Base-by-base conservation (phyloP, 2,888 invertebrate genomes). In the Apamea monoglypha region DNA sequence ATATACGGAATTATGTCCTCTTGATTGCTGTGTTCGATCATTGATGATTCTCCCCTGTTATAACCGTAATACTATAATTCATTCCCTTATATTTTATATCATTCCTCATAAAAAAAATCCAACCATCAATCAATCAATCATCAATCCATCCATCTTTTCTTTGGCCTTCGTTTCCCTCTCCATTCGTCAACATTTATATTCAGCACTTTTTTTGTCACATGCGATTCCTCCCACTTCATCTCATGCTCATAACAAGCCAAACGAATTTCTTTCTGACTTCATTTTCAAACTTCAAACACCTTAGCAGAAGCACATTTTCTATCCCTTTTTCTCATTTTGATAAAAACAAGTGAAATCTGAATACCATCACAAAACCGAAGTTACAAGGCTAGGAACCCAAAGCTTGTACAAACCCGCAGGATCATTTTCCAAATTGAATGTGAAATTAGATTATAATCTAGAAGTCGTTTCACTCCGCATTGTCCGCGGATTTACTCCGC, bases 371-470 rank as follows among this genome's bases (percentile, higher is more conserved):
- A 82, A 83, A 40, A 84, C 66, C 66, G 78, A 88, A 85, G 66
- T 86, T 72, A 74, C 70, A 73, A 76, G 47, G 80, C 76, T 81
- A 75, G 59, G 14, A 61, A 73, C 80, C 81, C 74, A 74, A 87
- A 87, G 83, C 78, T 89, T 84, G 29, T 69, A 72, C 67, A 67
- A 75, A 72, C 78, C 78, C 78, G 47, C 75, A 71, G 50, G 68
- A 83, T 80, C 73, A 84, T 89, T 86, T 80, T 79, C 82, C 63
- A 85, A 84, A 87, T 87, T 86, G 83, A 84, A 87, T 83, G 83
- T 74, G 79, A 85, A 83, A 87, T 87, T 66, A 81, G 86, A 87
- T 88, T 82, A 83, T 81, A 87, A 86, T 86, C 82, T 82, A 56
- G 73, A 56, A 76, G 63, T 84, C 69, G 67, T 83, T 80, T 70